Evolutionary conservation across 30 jellyfish, hydroid and myxozoan genomes (phyloP).

Genomic region (Mastigias papua): DNA sequence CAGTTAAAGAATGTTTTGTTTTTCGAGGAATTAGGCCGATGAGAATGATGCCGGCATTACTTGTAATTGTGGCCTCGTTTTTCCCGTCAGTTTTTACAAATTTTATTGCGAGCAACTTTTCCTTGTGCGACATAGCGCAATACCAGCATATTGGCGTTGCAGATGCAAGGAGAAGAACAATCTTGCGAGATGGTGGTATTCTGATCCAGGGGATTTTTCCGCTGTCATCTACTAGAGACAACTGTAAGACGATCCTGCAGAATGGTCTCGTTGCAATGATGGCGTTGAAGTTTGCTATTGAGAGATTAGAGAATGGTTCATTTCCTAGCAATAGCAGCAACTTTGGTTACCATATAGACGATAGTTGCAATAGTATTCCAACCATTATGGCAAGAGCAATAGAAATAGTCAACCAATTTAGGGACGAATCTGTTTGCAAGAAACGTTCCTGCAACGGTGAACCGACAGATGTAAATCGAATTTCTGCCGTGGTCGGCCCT

Average conservation of each 20-base stretch:
- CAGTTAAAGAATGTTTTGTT: too few relatives aligned
- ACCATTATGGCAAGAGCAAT: conserved; percentile 91
- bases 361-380: conserved; percentile 79
- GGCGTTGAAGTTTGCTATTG: conserved; percentile 77
- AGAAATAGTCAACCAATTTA: conserved; percentile 77
- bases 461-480: background rate
- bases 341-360: conserved; percentile 87
- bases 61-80: too few relatives aligned
- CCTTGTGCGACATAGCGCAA: conserved; percentile 14
- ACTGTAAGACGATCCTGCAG: conserved; percentile 50
- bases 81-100: too few relatives aligned
- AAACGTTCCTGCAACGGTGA: conserved; percentile 62
- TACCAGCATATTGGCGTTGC: background rate
- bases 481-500: conserved; percentile 88
- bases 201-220: conserved; percentile 82
- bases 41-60: too few relatives aligned
- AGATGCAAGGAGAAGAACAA: conserved; percentile 23
- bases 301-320: conserved; percentile 34
- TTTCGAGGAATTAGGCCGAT: too few relatives aligned
- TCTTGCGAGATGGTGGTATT: conserved; percentile 64
- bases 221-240: conserved; percentile 29
- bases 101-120: background rate
- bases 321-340: conserved; percentile 6
- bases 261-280: conserved; percentile 73
- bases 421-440: conserved; percentile 83